A percentile compares a stretch with the other conserved stretches of the same genome.
Conservation (phyloP, 1,140 invertebrate genomes). For the Drosophila navojoa region DNA sequence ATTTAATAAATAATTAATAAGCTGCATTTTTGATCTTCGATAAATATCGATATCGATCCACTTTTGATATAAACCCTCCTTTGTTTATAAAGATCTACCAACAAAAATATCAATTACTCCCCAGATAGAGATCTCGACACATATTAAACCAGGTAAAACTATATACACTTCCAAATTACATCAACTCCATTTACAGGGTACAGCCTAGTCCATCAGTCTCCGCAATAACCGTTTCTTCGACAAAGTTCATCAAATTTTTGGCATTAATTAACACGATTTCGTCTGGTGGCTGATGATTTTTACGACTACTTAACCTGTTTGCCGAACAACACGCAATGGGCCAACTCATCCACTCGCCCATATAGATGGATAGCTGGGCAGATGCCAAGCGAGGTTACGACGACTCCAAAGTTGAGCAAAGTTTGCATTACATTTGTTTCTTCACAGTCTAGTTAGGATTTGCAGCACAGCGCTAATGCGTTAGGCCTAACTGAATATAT, state of each 20-base stretch:
- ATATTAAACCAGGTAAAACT: too few species aligned
- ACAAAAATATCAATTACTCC: too few species aligned
- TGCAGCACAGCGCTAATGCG: constrained; percentile 33
- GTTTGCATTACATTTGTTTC: constrained; percentile 69
- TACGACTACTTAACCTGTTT: constrained; percentile 56
- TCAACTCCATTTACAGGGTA: background rate
- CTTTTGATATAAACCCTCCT: too few species aligned
- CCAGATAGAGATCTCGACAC: too few species aligned
- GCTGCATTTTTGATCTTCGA: too few species aligned
- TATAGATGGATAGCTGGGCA: background rate
- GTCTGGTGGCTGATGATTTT: constrained; percentile 29
- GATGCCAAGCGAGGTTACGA: constrained; percentile 50
- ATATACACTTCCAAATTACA: background rate
- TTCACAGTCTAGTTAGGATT: constrained; percentile 74
- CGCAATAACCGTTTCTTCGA: background rate
- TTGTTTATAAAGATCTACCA: too few species aligned
- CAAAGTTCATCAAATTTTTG: constrained; percentile 26
- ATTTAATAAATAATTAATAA: too few species aligned
- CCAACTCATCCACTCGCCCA: constrained; percentile 6
- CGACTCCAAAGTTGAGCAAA: constrained; percentile 36
- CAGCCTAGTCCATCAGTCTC: background rate
- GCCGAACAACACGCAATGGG: constrained; percentile 60
- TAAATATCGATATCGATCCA: too few species aligned
- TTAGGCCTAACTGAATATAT: constrained; percentile 26
- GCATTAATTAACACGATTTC: constrained; percentile 55